A percentile compares a stretch with the other conserved stretches of the same genome.
Evolutionary conservation across 1,140 invertebrate genomes (phyloP).

Genomic region (Drosophila navojoa): DNA sequence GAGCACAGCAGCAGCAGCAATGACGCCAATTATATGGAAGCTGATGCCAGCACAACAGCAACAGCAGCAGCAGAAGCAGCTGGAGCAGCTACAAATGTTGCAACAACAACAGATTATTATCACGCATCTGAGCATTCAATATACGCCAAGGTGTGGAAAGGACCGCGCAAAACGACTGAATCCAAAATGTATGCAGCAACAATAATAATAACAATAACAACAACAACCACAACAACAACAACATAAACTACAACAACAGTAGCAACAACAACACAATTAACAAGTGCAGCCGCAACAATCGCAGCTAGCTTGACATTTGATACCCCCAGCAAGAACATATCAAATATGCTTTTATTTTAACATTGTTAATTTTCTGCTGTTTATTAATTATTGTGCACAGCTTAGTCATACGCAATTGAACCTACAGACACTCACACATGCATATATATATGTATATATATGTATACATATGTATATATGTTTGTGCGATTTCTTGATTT

Average conservation of each 20-base stretch:
- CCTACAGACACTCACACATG: background rate
- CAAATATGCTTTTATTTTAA: slow-evolving; percentile 34
- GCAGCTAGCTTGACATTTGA: too few relatives aligned
- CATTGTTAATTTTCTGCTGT: slow-evolving; percentile 4
- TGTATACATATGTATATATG: slow-evolving; percentile 1
- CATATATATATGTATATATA: background rate
- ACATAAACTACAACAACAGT: slow-evolving; percentile 16
- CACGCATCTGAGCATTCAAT: slow-evolving; percentile 77
- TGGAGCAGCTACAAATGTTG: slow-evolving; percentile 18
- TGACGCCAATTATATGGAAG: slow-evolving; percentile 10
- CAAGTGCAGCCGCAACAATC: slow-evolving; percentile 5
- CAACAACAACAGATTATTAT: slow-evolving; percentile 43
- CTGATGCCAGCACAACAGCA: slow-evolving; percentile 35
- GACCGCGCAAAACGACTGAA: slow-evolving; percentile 82
- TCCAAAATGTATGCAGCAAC: slow-evolving; percentile 79
- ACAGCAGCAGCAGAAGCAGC: slow-evolving; percentile 22
- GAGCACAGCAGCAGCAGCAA: slow-evolving; percentile 12
- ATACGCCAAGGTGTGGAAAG: slow-evolving; percentile 84
- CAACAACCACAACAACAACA: slow-evolving; percentile 12
- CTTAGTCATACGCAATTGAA: slow-evolving; percentile 23
- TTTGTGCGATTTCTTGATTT: slow-evolving; percentile 8
- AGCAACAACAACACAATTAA: background rate
- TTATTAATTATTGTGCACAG: slow-evolving; percentile 16
- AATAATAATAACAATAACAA: background rate
- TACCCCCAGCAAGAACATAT: slow-evolving; percentile 5